Percentiles rank a stretch among this genome's conserved stretches.
Conservation (phyloP, 2,797 vertebrate species). For the Etheostoma nigrum region DNA sequence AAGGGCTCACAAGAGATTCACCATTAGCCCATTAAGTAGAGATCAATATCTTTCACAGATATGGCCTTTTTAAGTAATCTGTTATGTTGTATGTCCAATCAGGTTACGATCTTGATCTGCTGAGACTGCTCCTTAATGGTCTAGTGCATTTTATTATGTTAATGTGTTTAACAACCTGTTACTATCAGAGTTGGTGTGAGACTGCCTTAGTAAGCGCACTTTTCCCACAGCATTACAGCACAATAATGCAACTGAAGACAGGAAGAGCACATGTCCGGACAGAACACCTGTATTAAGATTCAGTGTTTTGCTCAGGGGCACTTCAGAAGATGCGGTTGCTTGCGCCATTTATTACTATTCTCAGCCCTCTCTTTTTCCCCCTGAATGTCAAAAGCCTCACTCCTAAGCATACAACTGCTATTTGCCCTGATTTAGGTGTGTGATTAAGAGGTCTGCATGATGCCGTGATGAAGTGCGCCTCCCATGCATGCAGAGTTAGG, state of each 20-base stretch:
- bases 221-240: constrained; percentile 25
- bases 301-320: constrained; percentile 38
- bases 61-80: neutral
- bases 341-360: neutral
- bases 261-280: constrained; percentile 29
- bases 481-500: constrained; percentile 50
- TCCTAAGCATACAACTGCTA: neutral
- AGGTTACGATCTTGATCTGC: neutral
- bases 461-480: constrained; percentile 35
- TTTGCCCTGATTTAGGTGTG: constrained; percentile 18
- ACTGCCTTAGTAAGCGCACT: constrained; percentile 14
- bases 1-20: constrained; percentile 7
- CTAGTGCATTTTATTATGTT: constrained; percentile 1
- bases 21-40: neutral
- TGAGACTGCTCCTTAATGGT: neutral
- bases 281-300: neutral
- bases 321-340: constrained; percentile 20
- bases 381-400: constrained; percentile 9
- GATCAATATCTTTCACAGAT: neutral
- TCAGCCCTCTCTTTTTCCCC: neutral
- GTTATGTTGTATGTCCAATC: neutral
- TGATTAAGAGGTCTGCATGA: constrained; percentile 36
- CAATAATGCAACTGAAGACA: constrained; percentile 5
- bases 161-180: constrained; percentile 47
- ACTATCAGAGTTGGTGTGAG: constrained; percentile 14